phyloP scores from a whole-genome alignment of 1,140 invertebrate species.

The Belonocnema kinseyi region DNA sequence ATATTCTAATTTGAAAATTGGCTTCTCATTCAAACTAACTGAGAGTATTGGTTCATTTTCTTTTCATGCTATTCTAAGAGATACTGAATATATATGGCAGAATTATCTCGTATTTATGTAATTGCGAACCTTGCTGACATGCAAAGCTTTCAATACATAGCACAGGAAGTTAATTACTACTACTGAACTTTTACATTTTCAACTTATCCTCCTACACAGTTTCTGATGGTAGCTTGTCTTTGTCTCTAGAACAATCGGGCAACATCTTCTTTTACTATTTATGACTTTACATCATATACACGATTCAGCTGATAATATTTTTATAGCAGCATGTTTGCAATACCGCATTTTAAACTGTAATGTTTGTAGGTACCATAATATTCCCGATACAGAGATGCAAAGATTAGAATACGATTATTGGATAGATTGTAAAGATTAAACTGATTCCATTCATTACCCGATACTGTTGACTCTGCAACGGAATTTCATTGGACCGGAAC shows the following conservation, averaged over 20 bases:
- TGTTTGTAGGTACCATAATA: background rate
- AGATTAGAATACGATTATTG: conserved; percentile 15
- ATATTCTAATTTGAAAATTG: background rate
- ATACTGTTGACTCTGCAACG: conserved; percentile 2
- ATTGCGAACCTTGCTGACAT: conserved; percentile 14
- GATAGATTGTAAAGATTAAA: conserved; percentile 27
- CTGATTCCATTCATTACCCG: conserved; percentile 12
- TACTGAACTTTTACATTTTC: background rate
- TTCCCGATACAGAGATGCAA: conserved; percentile 1
- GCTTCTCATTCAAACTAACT: background rate
- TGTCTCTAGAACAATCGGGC: background rate
- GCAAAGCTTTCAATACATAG: background rate
- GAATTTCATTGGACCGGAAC: conserved; percentile 3
- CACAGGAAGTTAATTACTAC: background rate
- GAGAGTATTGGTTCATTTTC: background rate
- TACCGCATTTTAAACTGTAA: background rate
- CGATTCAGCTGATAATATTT: background rate
- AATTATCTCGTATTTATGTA: conserved; percentile 15
- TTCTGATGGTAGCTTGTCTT: background rate
- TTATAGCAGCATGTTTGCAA: background rate
- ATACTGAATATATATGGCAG: background rate
- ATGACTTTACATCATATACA: no score
- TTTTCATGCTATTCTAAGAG: conserved; percentile 1
- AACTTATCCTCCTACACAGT: background rate
- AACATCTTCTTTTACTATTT: conserved; percentile 3